Evolutionary conservation across 2,888 invertebrate genomes (phyloP).

Genomic region (Tenthredo mesomela): DNA sequence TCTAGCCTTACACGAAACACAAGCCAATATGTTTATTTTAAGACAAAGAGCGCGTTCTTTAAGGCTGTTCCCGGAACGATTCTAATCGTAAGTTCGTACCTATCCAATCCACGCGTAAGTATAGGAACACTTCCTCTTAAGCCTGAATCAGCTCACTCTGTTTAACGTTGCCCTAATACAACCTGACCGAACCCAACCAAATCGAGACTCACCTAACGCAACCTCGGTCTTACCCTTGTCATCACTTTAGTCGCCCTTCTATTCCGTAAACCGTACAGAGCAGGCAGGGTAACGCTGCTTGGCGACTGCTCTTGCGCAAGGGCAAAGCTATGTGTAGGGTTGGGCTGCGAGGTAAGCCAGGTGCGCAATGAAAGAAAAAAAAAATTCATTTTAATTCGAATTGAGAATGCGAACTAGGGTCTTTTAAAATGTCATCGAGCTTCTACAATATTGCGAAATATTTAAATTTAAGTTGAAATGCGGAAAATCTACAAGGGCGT

Average conservation of each 20-base stretch:
- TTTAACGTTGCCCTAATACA: constrained; percentile 34
- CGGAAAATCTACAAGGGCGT: not conserved
- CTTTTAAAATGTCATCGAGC: not conserved
- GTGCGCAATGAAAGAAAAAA: constrained; percentile 3
- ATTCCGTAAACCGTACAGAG: constrained; percentile 34
- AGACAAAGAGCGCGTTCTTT: not conserved
- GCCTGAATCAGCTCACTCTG: constrained; percentile 28
- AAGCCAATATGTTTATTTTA: not conserved
- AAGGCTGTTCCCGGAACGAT: not conserved
- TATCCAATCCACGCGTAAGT: constrained; percentile 8
- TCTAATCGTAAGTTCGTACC: constrained; percentile 18
- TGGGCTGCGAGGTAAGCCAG: not conserved
- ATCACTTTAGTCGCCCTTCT: constrained; percentile 25
- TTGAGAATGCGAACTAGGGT: not conserved
- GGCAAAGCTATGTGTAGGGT: constrained; percentile 13
- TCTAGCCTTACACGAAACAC: constrained; percentile 37
- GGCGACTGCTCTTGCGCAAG: constrained; percentile 44
- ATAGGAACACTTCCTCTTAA: constrained; percentile 29
- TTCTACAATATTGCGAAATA: not conserved
- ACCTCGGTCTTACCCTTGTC: constrained; percentile 44
- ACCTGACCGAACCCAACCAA: constrained; percentile 37
- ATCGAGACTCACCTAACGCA: constrained; percentile 42
- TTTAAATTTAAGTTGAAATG: not conserved
- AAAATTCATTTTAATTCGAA: not conserved
- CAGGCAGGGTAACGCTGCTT: constrained; percentile 22